phyloP scores from a whole-genome alignment of 2,797 vertebrate genomes.

The Carcharodon carcharias region DNA sequence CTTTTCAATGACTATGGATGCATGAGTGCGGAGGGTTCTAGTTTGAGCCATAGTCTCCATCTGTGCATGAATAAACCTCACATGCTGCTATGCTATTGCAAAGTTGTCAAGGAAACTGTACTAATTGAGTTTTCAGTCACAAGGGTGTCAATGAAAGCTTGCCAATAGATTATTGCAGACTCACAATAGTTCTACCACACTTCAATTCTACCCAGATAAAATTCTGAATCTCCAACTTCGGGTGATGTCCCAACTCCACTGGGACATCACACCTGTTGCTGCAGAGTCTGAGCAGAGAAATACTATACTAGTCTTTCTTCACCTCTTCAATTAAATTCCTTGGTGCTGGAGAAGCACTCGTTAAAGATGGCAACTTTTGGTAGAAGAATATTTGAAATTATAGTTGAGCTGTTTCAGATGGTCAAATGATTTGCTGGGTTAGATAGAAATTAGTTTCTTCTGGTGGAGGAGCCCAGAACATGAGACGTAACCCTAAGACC shows the following conservation, averaged over 20 bases:
- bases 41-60: not conserved
- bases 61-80: conserved; percentile 23
- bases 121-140: conserved; percentile 17
- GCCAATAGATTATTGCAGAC: not conserved
- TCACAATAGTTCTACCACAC: not conserved
- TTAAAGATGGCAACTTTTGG: not conserved
- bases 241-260: not conserved
- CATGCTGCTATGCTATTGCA: conserved; percentile 9
- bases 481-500: not conserved
- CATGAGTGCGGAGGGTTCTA: not conserved
- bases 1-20: not conserved
- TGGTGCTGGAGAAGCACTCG: not conserved
- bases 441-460: not conserved
- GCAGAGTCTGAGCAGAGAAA: not conserved
- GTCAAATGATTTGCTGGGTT: not conserved
- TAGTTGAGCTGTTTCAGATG: not conserved
- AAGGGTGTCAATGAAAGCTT: conserved; percentile 12
- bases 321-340: not conserved
- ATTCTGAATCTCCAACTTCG: not conserved
- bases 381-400: not conserved
- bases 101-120: conserved; percentile 36
- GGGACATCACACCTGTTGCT: not conserved
- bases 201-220: not conserved
- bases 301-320: not conserved
- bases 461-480: not conserved